phyloP scores from a whole-genome alignment of 2,888 invertebrate genomes.

The Tenthredo notha region DNA sequence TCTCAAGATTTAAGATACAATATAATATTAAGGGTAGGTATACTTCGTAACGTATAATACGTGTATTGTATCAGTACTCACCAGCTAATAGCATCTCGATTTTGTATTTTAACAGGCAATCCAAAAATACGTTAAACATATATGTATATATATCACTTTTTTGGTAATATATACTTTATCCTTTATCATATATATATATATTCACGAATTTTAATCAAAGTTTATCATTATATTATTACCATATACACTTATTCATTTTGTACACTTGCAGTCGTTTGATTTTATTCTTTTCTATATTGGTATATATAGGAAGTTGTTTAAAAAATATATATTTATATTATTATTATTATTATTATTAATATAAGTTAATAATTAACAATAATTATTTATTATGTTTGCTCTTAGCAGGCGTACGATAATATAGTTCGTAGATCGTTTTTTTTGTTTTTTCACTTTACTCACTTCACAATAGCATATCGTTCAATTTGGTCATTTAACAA shows the following conservation, averaged over 20 bases:
- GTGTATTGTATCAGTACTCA: slow-evolving; percentile 57
- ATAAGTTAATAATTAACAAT: background rate
- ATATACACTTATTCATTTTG: background rate
- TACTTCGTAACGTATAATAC: background rate
- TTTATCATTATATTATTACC: background rate
- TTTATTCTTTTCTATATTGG: background rate
- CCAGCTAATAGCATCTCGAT: slow-evolving; percentile 67
- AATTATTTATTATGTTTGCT: background rate
- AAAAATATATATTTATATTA: slow-evolving; percentile 32
- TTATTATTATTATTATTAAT: background rate
- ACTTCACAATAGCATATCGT: background rate
- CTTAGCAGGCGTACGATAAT: background rate
- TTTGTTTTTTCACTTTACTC: background rate
- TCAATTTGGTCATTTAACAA: slow-evolving; percentile 10
- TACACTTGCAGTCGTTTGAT: background rate
- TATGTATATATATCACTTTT: slow-evolving; percentile 31
- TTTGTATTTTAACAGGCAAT: slow-evolving; percentile 67
- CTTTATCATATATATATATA: background rate
- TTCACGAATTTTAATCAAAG: background rate
- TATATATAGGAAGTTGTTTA: slow-evolving; percentile 12
- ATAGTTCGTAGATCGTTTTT: background rate
- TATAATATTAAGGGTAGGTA: background rate
- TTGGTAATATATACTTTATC: background rate
- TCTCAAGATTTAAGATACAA: background rate
- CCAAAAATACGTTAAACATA: slow-evolving; percentile 69